Evolutionary conservation across 1,140 invertebrate species (phyloP).

Genomic region (Heliconius hermathena): DNA sequence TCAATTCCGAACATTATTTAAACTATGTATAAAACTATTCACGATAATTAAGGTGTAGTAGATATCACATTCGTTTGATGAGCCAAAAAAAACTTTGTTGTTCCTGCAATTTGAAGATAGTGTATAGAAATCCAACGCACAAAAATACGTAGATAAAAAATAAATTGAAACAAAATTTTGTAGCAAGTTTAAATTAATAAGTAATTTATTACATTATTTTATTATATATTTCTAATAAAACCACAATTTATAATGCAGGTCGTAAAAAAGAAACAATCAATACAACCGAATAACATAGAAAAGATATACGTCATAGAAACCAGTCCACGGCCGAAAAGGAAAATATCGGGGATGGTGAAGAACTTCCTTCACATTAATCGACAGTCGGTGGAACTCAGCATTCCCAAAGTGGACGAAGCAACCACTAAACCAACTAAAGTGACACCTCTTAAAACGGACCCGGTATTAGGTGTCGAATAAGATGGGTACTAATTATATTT

Average conservation of each 20-base stretch:
- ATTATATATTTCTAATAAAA: too few species aligned
- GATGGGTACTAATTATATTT: not conserved
- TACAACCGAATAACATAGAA: slow-evolving; percentile 53
- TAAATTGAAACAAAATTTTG: too few species aligned
- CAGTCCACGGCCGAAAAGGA: slow-evolving; percentile 59
- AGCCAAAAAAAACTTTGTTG: too few species aligned
- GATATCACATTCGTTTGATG: too few species aligned
- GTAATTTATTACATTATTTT: too few species aligned
- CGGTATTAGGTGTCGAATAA: slow-evolving; percentile 3
- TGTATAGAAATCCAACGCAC: too few species aligned
- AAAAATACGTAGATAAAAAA: too few species aligned
- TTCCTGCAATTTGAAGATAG: too few species aligned
- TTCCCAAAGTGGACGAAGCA: slow-evolving; percentile 59
- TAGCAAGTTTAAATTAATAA: too few species aligned
- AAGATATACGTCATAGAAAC: slow-evolving; percentile 68
- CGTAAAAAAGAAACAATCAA: slow-evolving; percentile 43
- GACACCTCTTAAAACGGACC: slow-evolving; percentile 62
- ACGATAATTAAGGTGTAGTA: too few species aligned
- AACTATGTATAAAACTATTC: too few species aligned
- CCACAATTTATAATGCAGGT: slow-evolving; percentile 43
- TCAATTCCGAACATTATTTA: too few species aligned
- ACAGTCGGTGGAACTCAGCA: slow-evolving; percentile 63
- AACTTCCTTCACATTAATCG: slow-evolving; percentile 70
- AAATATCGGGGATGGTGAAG: slow-evolving; percentile 57
- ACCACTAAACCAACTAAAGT: slow-evolving; percentile 72